Conservation (phyloP, 2,113 vertebrate genomes). For the Tupaia chinensis region DNA sequence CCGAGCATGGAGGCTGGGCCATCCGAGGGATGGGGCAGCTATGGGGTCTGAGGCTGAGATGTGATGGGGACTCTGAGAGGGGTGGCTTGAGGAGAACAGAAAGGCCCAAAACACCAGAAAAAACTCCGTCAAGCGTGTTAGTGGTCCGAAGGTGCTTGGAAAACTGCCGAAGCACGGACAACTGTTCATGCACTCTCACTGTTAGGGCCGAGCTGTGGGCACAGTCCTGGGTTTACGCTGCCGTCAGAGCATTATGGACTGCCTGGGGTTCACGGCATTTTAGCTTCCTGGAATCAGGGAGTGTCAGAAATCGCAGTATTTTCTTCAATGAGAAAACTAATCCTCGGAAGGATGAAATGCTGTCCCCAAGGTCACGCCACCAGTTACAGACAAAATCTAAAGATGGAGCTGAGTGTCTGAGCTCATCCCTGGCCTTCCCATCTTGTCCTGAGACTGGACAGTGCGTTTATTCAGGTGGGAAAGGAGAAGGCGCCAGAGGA, state of each 20-base stretch:
- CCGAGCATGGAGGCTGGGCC: rapidly evolving
- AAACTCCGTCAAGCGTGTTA: neutral
- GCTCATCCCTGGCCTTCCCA: neutral
- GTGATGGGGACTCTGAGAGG: rapidly evolving
- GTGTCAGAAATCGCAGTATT: neutral
- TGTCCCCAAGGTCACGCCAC: neutral
- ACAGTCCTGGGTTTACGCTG: neutral
- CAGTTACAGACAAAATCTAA: neutral
- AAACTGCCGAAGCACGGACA: neutral
- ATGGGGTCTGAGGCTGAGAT: rapidly evolving
- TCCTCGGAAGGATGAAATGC: neutral
- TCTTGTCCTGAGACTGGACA: neutral
- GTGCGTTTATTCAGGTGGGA: neutral
- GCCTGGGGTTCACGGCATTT: neutral
- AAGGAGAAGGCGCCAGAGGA: neutral
- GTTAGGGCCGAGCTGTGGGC: no score
- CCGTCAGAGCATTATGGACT: neutral
- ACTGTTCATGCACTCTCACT: neutral
- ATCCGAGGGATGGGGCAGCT: rapidly evolving
- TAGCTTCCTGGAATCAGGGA: neutral
- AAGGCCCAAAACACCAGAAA: neutral
- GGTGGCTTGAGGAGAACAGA: neutral
- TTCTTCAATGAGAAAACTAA: neutral
- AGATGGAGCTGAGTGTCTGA: neutral
- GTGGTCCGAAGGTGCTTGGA: neutral